Conservation (phyloP, 2,113 vertebrate genomes). For the Theristicus caerulescens region DNA sequence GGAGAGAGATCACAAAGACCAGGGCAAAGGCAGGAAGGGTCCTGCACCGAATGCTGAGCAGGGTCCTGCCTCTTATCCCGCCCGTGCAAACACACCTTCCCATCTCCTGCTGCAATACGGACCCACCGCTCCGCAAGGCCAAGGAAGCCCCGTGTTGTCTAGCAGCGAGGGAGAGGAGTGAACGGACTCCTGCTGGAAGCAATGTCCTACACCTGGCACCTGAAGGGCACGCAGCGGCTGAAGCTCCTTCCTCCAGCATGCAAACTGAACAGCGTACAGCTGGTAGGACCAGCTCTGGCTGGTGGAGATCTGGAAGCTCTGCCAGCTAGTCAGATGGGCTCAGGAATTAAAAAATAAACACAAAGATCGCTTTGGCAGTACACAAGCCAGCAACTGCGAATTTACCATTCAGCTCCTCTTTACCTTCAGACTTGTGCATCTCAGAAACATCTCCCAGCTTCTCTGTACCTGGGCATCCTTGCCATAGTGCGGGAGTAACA, state of each 20-base stretch:
- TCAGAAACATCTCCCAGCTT: neutral
- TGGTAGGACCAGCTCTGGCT: neutral
- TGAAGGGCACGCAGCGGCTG: neutral
- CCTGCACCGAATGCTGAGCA: neutral
- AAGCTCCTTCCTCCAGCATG: neutral
- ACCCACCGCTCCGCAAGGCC: too few species aligned
- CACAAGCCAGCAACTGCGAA: neutral
- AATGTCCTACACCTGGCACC: neutral
- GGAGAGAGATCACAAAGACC: neutral
- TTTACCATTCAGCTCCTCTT: neutral
- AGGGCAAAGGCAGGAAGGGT: neutral
- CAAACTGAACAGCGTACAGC: neutral
- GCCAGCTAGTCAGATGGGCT: neutral
- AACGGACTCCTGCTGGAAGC: neutral
- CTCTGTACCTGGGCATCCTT: neutral
- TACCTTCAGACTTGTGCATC: neutral
- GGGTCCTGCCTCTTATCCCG: neutral
- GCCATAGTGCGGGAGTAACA: neutral
- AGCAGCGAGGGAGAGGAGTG: neutral
- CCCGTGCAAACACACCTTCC: neutral
- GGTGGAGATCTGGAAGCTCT: neutral
- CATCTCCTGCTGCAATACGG: rapidly evolving
- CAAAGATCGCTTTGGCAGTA: neutral
- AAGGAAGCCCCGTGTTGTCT: rapidly evolving
- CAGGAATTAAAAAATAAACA: neutral